These are phyloP conservation scores for Dolomedes plantarius DNA, from an alignment of 2,888 invertebrate genomes.

Conservation along the genomic window DNA sequence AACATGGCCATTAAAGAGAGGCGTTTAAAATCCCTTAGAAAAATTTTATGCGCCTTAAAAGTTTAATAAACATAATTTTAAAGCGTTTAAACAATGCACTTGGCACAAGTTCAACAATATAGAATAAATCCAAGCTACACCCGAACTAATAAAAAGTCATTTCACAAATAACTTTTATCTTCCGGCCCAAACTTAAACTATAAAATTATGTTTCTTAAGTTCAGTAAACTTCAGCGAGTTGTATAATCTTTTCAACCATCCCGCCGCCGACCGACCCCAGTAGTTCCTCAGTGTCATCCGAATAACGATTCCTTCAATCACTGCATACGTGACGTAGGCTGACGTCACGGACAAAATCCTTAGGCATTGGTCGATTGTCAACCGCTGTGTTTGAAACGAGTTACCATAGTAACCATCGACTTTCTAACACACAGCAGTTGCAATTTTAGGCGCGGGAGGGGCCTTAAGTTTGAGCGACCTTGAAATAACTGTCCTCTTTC, in stretches of 20 bases:
- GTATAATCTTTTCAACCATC: constrained; percentile 26
- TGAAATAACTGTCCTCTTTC: background rate
- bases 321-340: constrained; percentile 60
- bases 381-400: constrained; percentile 59
- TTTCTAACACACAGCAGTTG: background rate
- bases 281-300: constrained; percentile 37
- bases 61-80: too few relatives aligned
- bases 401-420: constrained; percentile 59
- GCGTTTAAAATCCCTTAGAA: too few relatives aligned
- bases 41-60: too few relatives aligned
- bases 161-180: too few relatives aligned
- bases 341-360: constrained; percentile 43
- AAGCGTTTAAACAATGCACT: too few relatives aligned
- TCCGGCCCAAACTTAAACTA: too few relatives aligned
- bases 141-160: too few relatives aligned
- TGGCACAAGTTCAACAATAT: too few relatives aligned
- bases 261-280: constrained; percentile 35
- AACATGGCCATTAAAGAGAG: too few relatives aligned
- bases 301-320: constrained; percentile 66
- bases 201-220: too few relatives aligned
- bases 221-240: background rate
- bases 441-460: background rate
- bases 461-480: background rate
- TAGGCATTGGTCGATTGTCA: constrained; percentile 37
- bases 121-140: too few relatives aligned